A percentile compares a stretch with the other conserved stretches of the same genome.
Conservation (phyloP, 2,113 vertebrate species). For the Romanogobio albipinnatus region DNA sequence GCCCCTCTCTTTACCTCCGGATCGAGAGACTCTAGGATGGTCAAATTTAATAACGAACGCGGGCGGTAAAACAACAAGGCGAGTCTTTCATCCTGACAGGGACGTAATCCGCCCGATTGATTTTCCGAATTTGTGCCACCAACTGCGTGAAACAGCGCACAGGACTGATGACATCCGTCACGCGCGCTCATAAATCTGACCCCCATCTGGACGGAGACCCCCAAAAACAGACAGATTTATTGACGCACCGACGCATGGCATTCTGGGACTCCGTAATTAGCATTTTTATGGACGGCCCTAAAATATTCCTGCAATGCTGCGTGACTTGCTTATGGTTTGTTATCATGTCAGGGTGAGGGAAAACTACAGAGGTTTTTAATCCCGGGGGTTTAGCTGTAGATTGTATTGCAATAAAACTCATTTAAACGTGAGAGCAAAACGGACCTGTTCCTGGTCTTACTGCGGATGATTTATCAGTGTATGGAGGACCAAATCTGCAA, state of each 20-base stretch:
- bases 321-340: slow-evolving; percentile 14
- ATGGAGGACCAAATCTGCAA: neutral
- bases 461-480: neutral
- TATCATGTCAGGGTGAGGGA: neutral
- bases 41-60: slow-evolving; percentile 65
- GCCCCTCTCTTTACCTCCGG: slow-evolving; percentile 7
- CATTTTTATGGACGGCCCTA: slow-evolving; percentile 19
- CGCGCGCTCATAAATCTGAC: slow-evolving; percentile 38
- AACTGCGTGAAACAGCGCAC: too few relatives aligned
- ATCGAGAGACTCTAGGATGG: slow-evolving; percentile 52
- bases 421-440: neutral
- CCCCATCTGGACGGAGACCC: neutral
- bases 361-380: neutral
- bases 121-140: slow-evolving; percentile 45
- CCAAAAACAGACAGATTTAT: slow-evolving; percentile 55
- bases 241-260: neutral
- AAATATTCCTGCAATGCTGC: neutral
- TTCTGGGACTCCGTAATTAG: slow-evolving; percentile 32
- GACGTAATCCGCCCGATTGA: slow-evolving; percentile 58
- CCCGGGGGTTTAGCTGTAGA: neutral
- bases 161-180: neutral
- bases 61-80: neutral
- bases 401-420: neutral
- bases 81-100: slow-evolving; percentile 56
- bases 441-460: neutral